These are phyloP conservation scores for Cottus gobio DNA, from an alignment of 2,113 vertebrate species.

Conservation along the genomic window DNA sequence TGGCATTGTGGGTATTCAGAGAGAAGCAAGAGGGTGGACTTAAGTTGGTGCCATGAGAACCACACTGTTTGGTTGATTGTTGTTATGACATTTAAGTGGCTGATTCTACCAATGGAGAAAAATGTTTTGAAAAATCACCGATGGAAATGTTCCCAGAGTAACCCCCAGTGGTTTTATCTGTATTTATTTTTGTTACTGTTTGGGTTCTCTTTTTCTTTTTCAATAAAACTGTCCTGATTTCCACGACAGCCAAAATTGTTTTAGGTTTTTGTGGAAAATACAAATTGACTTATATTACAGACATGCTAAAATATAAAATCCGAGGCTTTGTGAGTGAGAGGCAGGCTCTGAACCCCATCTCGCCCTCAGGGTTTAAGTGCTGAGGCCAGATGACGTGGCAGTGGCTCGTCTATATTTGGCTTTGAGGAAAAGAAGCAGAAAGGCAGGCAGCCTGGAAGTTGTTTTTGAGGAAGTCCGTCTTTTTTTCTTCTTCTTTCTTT, in stretches of 20 bases:
- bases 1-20: slow-evolving; percentile 29
- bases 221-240: slow-evolving; percentile 70
- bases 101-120: not conserved
- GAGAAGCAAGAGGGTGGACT: slow-evolving; percentile 42
- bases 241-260: slow-evolving; percentile 24
- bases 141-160: slow-evolving; percentile 44
- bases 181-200: slow-evolving; percentile 77
- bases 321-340: slow-evolving; percentile 19
- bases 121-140: slow-evolving; percentile 24
- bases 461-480: slow-evolving; percentile 69
- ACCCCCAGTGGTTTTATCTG: slow-evolving; percentile 65
- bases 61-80: slow-evolving; percentile 42
- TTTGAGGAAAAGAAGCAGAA: slow-evolving; percentile 68
- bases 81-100: slow-evolving; percentile 34
- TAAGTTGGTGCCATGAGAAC: slow-evolving; percentile 22
- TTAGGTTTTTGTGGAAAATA: slow-evolving; percentile 57
- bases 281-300: slow-evolving; percentile 58
- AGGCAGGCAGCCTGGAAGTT: slow-evolving; percentile 59
- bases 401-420: slow-evolving; percentile 79
- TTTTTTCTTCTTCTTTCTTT: slow-evolving; percentile 39
- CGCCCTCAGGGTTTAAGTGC: slow-evolving; percentile 56
- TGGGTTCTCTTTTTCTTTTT: slow-evolving; percentile 47
- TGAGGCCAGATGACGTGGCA: slow-evolving; percentile 83
- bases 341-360: slow-evolving; percentile 59
- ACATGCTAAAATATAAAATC: slow-evolving; percentile 24